Evolutionary conservation across 2,113 vertebrate species (phyloP), one percentile per base, ranked within the genome.

Genomic region (Ceyx cyanopectus): DNA sequence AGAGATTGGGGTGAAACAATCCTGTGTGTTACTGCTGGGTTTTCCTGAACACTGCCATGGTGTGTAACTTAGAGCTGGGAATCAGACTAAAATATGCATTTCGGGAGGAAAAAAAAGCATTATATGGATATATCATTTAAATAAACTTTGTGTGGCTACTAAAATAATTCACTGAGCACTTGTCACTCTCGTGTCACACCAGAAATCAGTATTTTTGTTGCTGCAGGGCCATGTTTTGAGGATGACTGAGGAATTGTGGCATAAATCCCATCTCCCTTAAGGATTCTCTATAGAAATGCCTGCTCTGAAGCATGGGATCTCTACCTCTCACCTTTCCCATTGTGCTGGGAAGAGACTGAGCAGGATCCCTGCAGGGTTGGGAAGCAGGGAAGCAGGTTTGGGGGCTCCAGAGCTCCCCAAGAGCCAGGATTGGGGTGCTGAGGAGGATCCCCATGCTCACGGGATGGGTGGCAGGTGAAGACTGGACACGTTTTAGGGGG

Each of bases 271-370:
- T 21, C 15, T 73, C 40, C 22, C 27, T 21, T 12, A 0, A 51
- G 70, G 86, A 15, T 77, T 73, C 23, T 37, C 10, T 73, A 0
- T 16, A n/a, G 78, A 62, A 78, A 50, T 27, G 19, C 5, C n/a
- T 21, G 21, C 41, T 22, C 21, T 2, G 21, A 12, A 37, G 57
- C 4, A 0, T 1, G 34, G 14, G 32, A 18, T 41, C 23, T 54
- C 37, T 22, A 37, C 51, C 34, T 60, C n/a, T 41, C 5, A 2
- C 4, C 0, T 21, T 14, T 29, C 45, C 4, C 8, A 0, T 22
- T 1, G 5, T 19, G n/a, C 5, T 9, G 66, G 63, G 73, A 27
- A 3, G 2, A 56, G 80, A 1, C 53, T 0, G 12, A 34, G 79
- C 7, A 6, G 57, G 74, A 13, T 89, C 32, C 4, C 3, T 16